These are phyloP conservation scores for Acronicta psi DNA, from an alignment of 2,888 invertebrate species.

Conservation along the genomic window DNA sequence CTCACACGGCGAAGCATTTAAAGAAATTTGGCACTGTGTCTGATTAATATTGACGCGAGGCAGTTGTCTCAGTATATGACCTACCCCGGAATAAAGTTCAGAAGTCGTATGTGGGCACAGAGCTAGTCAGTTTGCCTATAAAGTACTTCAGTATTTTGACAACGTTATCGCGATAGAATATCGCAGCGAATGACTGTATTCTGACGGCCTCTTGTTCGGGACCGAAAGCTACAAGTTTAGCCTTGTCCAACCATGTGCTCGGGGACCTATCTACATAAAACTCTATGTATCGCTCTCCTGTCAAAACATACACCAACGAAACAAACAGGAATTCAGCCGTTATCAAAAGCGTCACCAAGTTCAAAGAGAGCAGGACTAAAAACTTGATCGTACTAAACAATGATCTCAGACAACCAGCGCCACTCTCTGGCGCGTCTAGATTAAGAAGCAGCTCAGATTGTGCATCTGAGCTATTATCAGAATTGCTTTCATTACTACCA, in stretches of 20 bases:
- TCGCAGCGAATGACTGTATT: conserved; percentile 68
- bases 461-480: conserved; percentile 32
- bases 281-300: conserved; percentile 70
- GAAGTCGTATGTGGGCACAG: conserved; percentile 1
- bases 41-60: neutral
- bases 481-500: conserved; percentile 32
- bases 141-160: conserved; percentile 68
- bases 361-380: conserved; percentile 65
- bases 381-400: conserved; percentile 63
- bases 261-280: conserved; percentile 66
- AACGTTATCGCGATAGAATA: conserved; percentile 69
- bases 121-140: conserved; percentile 45
- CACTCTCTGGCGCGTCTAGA: conserved; percentile 25
- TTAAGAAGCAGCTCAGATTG: conserved; percentile 24
- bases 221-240: conserved; percentile 66
- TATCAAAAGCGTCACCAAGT: conserved; percentile 64
- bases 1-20: neutral
- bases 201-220: conserved; percentile 64
- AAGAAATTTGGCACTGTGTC: neutral
- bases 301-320: conserved; percentile 62
- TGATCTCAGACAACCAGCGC: conserved; percentile 47
- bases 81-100: neutral
- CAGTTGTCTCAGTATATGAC: neutral
- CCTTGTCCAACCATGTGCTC: conserved; percentile 66
- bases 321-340: conserved; percentile 67